These are phyloP conservation scores for Sturmia bella DNA, from an alignment of 2,888 invertebrate species.

Conservation along the genomic window DNA sequence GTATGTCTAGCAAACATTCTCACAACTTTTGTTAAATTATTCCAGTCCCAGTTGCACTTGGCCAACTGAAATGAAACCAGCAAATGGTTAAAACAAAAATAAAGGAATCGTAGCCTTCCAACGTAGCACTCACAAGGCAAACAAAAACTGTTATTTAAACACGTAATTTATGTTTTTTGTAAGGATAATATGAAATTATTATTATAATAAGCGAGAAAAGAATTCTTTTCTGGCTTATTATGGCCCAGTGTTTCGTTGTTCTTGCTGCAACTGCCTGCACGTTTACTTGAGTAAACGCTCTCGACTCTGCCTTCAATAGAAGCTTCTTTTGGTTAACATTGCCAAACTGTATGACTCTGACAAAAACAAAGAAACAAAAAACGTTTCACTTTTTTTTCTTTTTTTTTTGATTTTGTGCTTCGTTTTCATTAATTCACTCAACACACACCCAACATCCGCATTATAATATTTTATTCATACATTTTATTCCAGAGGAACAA, in stretches of 20 bases:
- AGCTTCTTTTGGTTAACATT: conserved; percentile 23
- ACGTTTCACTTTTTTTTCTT: not conserved
- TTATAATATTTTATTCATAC: conserved; percentile 70
- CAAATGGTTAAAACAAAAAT: conserved; percentile 2
- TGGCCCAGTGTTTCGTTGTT: not conserved
- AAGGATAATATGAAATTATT: conserved; percentile 59
- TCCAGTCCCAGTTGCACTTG: conserved; percentile 19
- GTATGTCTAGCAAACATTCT: conserved; percentile 9
- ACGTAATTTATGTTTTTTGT: conserved; percentile 62
- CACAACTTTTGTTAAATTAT: conserved; percentile 41
- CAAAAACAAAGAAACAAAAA: not conserved
- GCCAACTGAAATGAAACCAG: conserved; percentile 23
- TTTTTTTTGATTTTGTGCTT: conserved; percentile 28
- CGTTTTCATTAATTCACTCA: conserved; percentile 62
- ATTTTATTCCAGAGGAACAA: conserved; percentile 66
- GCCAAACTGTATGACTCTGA: not conserved
- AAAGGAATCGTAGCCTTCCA: conserved; percentile 30
- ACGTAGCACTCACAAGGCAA: conserved; percentile 54
- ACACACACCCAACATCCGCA: conserved; percentile 69
- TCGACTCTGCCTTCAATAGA: not conserved
- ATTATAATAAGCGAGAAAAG: conserved; percentile 55
- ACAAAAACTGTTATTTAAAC: conserved; percentile 68
- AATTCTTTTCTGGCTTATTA: conserved; percentile 18
- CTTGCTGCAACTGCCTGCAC: not conserved
- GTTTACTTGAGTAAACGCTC: not conserved